These are phyloP conservation scores for Chiroxiphia lanceolata DNA, from an alignment of 2,797 vertebrate genomes.

Conservation along the genomic window DNA sequence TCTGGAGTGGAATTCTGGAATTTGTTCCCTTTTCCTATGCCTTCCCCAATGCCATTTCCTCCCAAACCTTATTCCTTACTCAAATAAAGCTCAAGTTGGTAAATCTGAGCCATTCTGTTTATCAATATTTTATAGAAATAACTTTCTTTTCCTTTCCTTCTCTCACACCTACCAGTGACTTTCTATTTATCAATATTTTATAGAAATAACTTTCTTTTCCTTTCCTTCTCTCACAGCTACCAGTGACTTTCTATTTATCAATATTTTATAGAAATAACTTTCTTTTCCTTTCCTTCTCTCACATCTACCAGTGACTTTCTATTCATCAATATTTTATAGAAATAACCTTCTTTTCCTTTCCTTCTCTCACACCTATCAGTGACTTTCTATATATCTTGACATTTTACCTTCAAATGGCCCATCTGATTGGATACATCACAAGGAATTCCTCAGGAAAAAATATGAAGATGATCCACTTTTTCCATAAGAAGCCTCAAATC, in stretches of 20 bases:
- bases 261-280: neutral
- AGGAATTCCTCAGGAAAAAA: neutral
- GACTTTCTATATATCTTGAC: neutral
- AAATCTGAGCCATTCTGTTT: fast-evolving
- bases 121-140: neutral
- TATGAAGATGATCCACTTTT: neutral
- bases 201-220: neutral
- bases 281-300: neutral
- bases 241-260: neutral
- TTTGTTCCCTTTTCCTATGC: neutral
- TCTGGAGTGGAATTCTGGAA: neutral
- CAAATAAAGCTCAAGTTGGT: neutral
- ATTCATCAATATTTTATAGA: neutral
- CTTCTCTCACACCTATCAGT: neutral
- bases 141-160: neutral
- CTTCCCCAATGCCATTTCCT: neutral
- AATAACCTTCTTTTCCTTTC: neutral
- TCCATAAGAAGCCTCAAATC: neutral
- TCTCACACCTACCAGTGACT: neutral
- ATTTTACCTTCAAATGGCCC: neutral
- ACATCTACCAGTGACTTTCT: neutral
- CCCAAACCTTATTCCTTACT: neutral
- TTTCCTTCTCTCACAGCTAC: neutral
- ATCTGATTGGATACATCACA: neutral
- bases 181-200: neutral